Percentiles rank a stretch among this genome's conserved stretches.
These are phyloP conservation scores for Bombus fervidus DNA, from an alignment of 1,140 invertebrate species.

Conservation along the genomic window DNA sequence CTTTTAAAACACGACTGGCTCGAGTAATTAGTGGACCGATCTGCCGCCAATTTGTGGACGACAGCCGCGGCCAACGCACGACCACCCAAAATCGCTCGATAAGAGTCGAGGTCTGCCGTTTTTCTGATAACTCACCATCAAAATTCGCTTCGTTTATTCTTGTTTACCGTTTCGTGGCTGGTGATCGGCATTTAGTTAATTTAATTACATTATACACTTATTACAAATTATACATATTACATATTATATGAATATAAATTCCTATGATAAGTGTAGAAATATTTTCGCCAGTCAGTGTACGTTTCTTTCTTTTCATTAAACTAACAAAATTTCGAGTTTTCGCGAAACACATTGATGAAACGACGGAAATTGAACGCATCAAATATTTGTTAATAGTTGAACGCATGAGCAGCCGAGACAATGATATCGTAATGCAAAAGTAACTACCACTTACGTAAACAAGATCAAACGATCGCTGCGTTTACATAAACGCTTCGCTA, in stretches of 20 bases:
- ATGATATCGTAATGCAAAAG: too few relatives aligned
- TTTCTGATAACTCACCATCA: neutral
- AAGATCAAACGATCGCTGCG: too few relatives aligned
- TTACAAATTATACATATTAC: too few relatives aligned
- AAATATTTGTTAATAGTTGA: too few relatives aligned
- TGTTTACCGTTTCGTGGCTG: neutral
- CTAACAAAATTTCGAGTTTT: too few relatives aligned
- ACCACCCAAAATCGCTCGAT: neutral
- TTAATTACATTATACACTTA: neutral
- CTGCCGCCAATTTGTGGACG: constrained; percentile 72
- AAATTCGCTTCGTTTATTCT: neutral
- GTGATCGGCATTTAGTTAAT: neutral
- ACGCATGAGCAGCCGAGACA: neutral
- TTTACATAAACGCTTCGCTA: neutral
- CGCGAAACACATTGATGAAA: too few relatives aligned
- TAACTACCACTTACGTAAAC: neutral
- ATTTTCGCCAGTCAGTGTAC: fast-evolving
- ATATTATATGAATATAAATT: too few relatives aligned
- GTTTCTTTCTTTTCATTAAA: too few relatives aligned
- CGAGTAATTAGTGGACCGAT: constrained; percentile 74
- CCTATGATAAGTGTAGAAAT: too few relatives aligned
- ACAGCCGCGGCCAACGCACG: constrained; percentile 51
- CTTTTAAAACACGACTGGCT: constrained; percentile 71
- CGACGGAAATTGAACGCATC: too few relatives aligned
- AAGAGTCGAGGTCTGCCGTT: neutral